A percentile compares a stretch with the other conserved stretches of the same genome.
phyloP scores from a whole-genome alignment of 2,797 vertebrate species.

The Pseudocheirus occidentalis region DNA sequence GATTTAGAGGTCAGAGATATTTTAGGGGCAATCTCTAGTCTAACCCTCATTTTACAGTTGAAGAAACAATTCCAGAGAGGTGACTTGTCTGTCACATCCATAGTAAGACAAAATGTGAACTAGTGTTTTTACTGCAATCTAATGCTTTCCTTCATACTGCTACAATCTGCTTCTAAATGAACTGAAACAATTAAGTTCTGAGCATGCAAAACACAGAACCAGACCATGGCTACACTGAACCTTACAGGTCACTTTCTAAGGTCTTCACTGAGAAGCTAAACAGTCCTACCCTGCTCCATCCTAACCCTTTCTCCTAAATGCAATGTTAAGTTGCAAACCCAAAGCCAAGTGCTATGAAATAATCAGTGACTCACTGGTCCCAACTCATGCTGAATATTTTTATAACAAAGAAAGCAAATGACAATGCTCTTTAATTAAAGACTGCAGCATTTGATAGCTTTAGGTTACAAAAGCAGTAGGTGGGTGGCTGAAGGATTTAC shows the following conservation, averaged over 20 bases:
- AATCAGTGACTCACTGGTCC: not conserved
- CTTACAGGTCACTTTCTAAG: not conserved
- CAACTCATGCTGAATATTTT: not conserved
- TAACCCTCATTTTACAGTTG: not conserved
- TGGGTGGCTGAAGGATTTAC: not conserved
- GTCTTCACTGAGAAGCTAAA: not conserved
- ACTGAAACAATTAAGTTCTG: not conserved
- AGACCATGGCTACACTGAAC: not conserved
- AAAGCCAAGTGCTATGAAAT: constrained; percentile 2
- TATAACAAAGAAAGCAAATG: not conserved
- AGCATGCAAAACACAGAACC: not conserved
- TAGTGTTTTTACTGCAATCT: not conserved
- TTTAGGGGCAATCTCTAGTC: not conserved
- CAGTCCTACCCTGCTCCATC: not conserved
- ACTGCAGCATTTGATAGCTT: not conserved
- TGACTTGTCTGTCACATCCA: not conserved
- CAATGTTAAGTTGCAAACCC: not conserved
- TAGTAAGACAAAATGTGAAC: not conserved
- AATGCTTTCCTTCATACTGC: not conserved
- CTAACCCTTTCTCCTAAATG: not conserved
- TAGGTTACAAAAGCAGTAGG: not conserved
- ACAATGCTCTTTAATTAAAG: not conserved
- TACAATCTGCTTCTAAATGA: not conserved
- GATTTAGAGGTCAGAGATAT: not conserved
- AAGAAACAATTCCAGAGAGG: not conserved